Percentiles rank a stretch among this genome's conserved stretches.
These are phyloP conservation scores for Potamarius usumacintae DNA, from an alignment of 2,113 vertebrate species.

Conservation along the genomic window DNA sequence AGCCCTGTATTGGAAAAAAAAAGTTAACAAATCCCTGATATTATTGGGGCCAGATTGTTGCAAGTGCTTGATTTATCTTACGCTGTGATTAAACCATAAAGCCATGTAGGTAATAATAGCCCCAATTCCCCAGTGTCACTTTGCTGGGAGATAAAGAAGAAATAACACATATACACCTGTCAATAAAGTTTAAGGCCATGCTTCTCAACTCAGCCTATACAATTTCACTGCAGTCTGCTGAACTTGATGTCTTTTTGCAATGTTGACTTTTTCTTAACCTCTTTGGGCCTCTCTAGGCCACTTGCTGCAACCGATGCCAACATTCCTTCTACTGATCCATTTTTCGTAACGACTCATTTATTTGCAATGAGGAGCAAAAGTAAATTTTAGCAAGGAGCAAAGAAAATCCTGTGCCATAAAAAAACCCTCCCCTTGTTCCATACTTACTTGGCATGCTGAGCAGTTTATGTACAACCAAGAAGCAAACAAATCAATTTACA, in stretches of 20 bases:
- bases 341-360: background rate
- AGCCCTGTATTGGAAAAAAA: background rate
- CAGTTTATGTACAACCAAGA: background rate
- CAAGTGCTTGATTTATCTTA: slow-evolving; percentile 27
- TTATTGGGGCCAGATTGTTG: background rate
- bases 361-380: background rate
- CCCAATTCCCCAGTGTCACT: slow-evolving; percentile 1
- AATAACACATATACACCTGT: slow-evolving; percentile 13
- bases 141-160: slow-evolving; percentile 33
- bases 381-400: background rate
- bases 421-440: background rate
- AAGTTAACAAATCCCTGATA: background rate
- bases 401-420: background rate
- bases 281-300: slow-evolving; percentile 3
- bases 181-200: slow-evolving; percentile 9
- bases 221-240: background rate
- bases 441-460: slow-evolving; percentile 16
- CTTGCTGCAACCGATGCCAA: background rate
- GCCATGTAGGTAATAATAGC: slow-evolving; percentile 35
- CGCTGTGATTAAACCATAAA: slow-evolving; percentile 31
- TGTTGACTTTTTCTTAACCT: slow-evolving; percentile 2
- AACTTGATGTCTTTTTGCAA: slow-evolving; percentile 18
- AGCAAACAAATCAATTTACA: background rate
- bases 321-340: slow-evolving; percentile 7
- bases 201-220: background rate